Percentiles rank a stretch among this genome's conserved stretches.
These are phyloP conservation scores for Iguana delicatissima DNA, from an alignment of 2,797 vertebrate species.

Conservation along the genomic window DNA sequence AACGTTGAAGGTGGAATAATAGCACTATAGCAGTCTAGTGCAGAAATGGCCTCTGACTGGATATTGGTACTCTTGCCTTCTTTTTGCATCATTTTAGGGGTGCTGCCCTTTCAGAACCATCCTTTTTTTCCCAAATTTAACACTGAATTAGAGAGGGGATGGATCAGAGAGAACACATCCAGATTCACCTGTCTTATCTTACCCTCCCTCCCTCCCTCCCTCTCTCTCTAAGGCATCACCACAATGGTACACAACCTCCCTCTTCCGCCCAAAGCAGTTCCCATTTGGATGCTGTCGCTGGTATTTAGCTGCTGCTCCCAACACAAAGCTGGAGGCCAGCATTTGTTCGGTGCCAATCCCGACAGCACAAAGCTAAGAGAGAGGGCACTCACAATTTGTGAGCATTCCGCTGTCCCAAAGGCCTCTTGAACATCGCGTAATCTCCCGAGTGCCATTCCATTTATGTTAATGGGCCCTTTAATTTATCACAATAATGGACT, in stretches of 20 bases:
- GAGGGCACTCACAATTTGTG: constrained; percentile 36
- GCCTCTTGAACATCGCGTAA: constrained; percentile 62
- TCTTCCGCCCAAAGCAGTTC: constrained; percentile 28
- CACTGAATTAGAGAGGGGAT: no score
- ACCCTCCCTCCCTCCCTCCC: not conserved
- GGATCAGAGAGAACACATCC: no score
- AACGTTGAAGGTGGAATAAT: no score
- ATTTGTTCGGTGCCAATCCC: constrained; percentile 20
- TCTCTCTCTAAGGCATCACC: no score
- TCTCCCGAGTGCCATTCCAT: constrained; percentile 71
- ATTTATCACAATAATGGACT: constrained; percentile 81
- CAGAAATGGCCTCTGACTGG: no score
- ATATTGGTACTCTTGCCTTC: no score
- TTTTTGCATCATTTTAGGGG: no score
- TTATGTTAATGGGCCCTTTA: constrained; percentile 77
- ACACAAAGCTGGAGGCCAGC: constrained; percentile 1
- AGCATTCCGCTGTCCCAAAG: constrained; percentile 52
- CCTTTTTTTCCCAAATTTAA: no score
- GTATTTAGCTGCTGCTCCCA: constrained; percentile 23
- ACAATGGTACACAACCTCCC: not conserved
- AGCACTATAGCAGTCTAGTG: no score
- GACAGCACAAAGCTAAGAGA: constrained; percentile 36
- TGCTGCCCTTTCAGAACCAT: no score
- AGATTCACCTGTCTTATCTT: no score
- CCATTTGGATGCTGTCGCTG: not conserved